A percentile compares a stretch with the other conserved stretches of the same genome.
Evolutionary conservation across 2,888 invertebrate genomes (phyloP).

Genomic region (Arenicola marina): DNA sequence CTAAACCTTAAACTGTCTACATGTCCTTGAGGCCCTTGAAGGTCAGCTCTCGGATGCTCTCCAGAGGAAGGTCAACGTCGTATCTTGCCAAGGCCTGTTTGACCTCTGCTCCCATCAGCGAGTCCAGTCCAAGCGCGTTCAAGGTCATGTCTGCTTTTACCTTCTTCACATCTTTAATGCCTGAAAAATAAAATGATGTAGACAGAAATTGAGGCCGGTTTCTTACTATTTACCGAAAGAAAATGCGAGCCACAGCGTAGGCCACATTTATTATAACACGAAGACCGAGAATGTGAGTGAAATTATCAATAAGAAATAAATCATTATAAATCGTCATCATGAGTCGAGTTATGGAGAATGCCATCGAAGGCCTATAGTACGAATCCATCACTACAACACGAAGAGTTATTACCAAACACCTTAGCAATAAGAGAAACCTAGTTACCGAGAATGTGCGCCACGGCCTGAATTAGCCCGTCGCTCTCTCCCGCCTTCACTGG

Average conservation of each 20-base stretch:
- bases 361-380: too few relatives aligned
- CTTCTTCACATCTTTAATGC: constrained; percentile 83
- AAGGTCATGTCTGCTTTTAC: constrained; percentile 78
- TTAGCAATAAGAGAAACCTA: too few relatives aligned
- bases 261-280: too few relatives aligned
- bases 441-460: constrained; percentile 83
- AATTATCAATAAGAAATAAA: too few relatives aligned
- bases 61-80: constrained; percentile 86
- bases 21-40: not conserved
- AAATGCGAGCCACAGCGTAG: too few relatives aligned
- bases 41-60: constrained; percentile 77
- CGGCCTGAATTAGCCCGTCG: constrained; percentile 74
- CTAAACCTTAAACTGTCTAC: too few relatives aligned
- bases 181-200: constrained; percentile 55
- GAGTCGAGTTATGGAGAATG: too few relatives aligned
- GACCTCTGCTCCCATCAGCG: constrained; percentile 98
- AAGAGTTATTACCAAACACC: not conserved
- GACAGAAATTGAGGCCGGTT: not conserved
- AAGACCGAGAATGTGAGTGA: too few relatives aligned
- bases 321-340: too few relatives aligned
- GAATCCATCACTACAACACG: not conserved
- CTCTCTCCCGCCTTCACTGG: constrained; percentile 64
- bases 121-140: constrained; percentile 96
- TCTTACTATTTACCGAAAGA: too few relatives aligned
- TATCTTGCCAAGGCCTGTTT: constrained; percentile 93